Evolutionary conservation across 2,888 invertebrate genomes (phyloP).

Genomic region (Gortyna flavago): DNA sequence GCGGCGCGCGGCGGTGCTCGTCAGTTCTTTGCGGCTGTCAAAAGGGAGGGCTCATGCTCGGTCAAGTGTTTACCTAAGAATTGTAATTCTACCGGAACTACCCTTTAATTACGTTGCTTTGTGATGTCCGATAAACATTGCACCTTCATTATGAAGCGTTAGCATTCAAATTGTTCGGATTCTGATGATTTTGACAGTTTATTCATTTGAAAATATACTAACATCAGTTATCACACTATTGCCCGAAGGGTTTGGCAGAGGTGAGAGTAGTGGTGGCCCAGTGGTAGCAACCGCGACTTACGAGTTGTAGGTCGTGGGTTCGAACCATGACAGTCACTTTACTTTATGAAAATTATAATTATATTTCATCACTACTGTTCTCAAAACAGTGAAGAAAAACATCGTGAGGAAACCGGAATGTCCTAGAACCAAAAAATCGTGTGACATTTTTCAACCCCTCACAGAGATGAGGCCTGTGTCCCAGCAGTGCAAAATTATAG

Average conservation of each 20-base stretch:
- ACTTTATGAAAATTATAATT: background rate
- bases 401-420: background rate
- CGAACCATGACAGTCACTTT: background rate
- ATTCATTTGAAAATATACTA: background rate
- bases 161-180: background rate
- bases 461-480: too few relatives aligned
- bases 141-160: background rate
- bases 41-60: background rate
- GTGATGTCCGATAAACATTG: conserved; percentile 2
- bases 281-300: background rate
- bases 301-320: background rate
- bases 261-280: background rate
- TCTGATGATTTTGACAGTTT: background rate
- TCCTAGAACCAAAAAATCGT: too few relatives aligned
- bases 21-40: conserved; percentile 4
- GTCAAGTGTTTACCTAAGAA: background rate
- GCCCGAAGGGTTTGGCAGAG: background rate
- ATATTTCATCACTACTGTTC: background rate
- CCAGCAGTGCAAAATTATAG: too few relatives aligned
- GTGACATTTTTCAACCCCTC: too few relatives aligned
- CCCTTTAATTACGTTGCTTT: conserved; percentile 12
- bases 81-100: background rate
- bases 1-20: too few relatives aligned
- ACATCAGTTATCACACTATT: too few relatives aligned
- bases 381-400: background rate